Evolutionary conservation across 2,797 vertebrate species (phyloP), one percentile per base, ranked within the genome.

Genomic region (Muscicapa comitata): DNA sequence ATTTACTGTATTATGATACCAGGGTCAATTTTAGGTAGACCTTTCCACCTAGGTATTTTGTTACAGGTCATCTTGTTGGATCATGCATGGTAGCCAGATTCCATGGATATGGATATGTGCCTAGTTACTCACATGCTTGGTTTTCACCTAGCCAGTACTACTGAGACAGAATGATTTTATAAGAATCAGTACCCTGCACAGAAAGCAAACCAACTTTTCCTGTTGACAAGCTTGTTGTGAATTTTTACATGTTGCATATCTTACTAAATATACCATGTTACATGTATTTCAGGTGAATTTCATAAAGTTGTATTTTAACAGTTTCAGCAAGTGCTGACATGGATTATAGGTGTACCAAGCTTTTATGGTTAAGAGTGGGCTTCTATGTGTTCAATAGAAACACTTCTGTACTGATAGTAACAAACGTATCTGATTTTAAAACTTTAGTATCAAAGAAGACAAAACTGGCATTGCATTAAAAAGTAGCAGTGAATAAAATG

Each of bases 21-120:
- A 19, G 47, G 37, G 37, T 94, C 92, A 93, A 63, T 94, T 96
- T 95, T 93, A 91, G 66, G 72, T 81, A 95, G 91, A 93, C 72
- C 79, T 96, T 95, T 92, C 70, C 37, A 72, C 43, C n/a, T 72
- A 90, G 63, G 45, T 89, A 83, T 93, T 91, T 94, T 88, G 75
- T 92, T 95, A 94, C 38, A 88, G 84, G 84, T 94, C 91, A 86
- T 87, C 77, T 79, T 92, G 65, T 68, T 91, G 84, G 85, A 72
- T 93, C 84, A 71, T 38, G 50, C 81, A 19, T 47, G 51, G 81
- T 65, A 83, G 61, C 72, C 86, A 91, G 58, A 92, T 93, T 74
- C 71, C 84, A 18, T 61, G 65, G 77, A 45, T 50, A 43, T 3
- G n/a, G 87, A 43, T 96, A 53, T 13, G 23, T 93, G 78, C 68